These are phyloP conservation scores for Andrena haemorrhoa DNA, from an alignment of 2,888 invertebrate species.

Conservation along the genomic window DNA sequence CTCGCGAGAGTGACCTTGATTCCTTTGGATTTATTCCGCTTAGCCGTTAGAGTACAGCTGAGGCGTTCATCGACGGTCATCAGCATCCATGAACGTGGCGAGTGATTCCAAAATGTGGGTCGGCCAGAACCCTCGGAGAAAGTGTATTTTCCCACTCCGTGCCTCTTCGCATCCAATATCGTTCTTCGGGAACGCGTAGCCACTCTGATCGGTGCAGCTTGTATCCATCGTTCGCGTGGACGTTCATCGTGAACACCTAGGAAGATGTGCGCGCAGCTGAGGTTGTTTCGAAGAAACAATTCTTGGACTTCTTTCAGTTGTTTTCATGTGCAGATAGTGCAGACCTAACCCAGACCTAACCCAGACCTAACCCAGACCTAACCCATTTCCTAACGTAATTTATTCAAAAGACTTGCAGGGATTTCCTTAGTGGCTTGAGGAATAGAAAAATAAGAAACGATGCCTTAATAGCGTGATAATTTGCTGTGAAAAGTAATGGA, in stretches of 20 bases:
- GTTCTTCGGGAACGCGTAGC: slow-evolving; percentile 44
- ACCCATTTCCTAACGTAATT: no score
- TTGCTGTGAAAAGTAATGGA: no score
- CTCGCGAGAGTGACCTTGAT: slow-evolving; percentile 83
- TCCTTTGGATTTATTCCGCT: slow-evolving; percentile 62
- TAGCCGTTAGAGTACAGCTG: slow-evolving; percentile 30
- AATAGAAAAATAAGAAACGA: no score
- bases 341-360: no score
- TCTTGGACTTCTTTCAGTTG: no score
- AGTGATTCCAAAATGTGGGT: slow-evolving; percentile 83
- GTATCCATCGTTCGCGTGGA: slow-evolving; percentile 6
- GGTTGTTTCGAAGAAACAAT: no score
- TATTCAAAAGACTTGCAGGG: no score
- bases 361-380: no score
- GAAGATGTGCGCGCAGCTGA: not conserved
- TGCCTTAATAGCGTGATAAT: no score
- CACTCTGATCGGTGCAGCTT: slow-evolving; percentile 27
- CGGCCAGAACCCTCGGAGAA: slow-evolving; percentile 79
- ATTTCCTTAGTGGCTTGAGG: no score
- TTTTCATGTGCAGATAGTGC: no score
- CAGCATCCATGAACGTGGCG: slow-evolving; percentile 75
- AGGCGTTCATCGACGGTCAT: slow-evolving; percentile 61
- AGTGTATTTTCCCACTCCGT: slow-evolving; percentile 78
- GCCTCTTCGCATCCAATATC: slow-evolving; percentile 69
- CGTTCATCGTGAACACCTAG: slow-evolving; percentile 1